Evolutionary conservation across 2,113 vertebrate species (phyloP).

Genomic region (Henicopernis longicauda): DNA sequence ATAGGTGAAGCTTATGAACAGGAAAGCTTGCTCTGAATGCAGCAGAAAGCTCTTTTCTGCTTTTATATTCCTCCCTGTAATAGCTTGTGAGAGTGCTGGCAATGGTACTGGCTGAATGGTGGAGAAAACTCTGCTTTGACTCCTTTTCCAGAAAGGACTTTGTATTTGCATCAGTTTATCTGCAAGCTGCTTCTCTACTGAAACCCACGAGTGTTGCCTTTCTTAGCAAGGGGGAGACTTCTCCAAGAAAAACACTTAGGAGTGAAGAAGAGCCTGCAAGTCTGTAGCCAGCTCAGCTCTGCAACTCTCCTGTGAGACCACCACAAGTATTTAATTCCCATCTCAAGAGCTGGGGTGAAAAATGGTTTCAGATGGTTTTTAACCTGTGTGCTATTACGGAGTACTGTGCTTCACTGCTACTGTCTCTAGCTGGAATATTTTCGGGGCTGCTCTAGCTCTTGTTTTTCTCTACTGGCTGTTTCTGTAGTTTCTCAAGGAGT

Average conservation of each 20-base stretch:
- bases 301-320: neutral
- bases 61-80: neutral
- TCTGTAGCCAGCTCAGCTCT: no score
- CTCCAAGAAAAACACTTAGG: neutral
- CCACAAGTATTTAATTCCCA: neutral
- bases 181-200: neutral
- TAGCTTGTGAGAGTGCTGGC: rapidly evolving
- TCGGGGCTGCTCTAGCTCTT: neutral
- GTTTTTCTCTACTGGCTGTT: neutral
- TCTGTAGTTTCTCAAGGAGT: neutral
- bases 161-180: rapidly evolving
- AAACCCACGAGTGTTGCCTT: neutral
- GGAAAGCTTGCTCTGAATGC: no score
- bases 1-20: neutral
- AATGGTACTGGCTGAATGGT: neutral
- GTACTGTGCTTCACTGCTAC: neutral
- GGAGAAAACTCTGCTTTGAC: neutral
- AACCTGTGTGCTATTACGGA: neutral
- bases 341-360: no score
- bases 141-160: neutral
- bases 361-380: neutral
- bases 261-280: neutral
- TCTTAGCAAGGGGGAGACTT: neutral
- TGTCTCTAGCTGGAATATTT: neutral
- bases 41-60: neutral